A percentile compares a stretch with the other conserved stretches of the same genome.
phyloP scores from a whole-genome alignment of 1,140 invertebrate genomes.

The Apis mellifera region Amel_HAv3.1 CM009940.2:10519001-10519500 shows the following conservation, averaged over 20 bases:
- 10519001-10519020: neutral
- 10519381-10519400: conserved; percentile 3
- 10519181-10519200: conserved; percentile 21
- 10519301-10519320: neutral
- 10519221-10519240: conserved; percentile 25
- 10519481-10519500: neutral
- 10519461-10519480: neutral
- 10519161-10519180: neutral
- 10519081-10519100: no score
- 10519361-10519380: neutral
- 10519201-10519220: neutral
- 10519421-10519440: conserved; percentile 15
- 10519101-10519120: no score
- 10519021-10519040: neutral
- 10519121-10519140: neutral
- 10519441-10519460: neutral
- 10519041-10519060: neutral
- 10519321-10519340: no score
- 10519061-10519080: neutral
- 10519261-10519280: neutral
- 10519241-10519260: neutral
- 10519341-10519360: no score
- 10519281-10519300: no score
- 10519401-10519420: neutral
- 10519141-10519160: neutral